Base-by-base conservation (phyloP, 2,888 invertebrate genomes). In the Chelonus formosanus region DNA sequence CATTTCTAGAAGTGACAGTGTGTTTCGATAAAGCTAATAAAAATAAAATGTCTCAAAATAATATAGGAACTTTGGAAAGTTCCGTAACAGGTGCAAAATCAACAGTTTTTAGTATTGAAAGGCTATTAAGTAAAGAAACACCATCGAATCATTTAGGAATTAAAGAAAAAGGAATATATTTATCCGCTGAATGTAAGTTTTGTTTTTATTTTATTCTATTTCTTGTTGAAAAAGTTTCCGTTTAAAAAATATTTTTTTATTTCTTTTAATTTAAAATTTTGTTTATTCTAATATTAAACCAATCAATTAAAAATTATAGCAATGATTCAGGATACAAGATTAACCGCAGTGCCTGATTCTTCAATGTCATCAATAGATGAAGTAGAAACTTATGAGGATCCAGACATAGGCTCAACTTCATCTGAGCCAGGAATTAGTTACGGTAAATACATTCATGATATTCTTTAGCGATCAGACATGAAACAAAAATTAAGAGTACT, bases 71-170 rank as follows among this genome's bases (percentile, higher is more conserved):
- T 40, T 66, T 69, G 57, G 73, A 59, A 35, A 73, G 72, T 45
- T 64, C 72, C 32, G 67, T 55, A 3, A 70, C 74, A 50, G 71
- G 65, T 65, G 61, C 75, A 3, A 78, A 72, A 69, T 68, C 74
- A 47, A 75, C 77, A 44, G 76, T 79, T n/a, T 82, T 82, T 63
- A 82, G 82, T 59, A 82, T 82, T 64, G 82, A 82, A 63, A 78
- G 82, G 71, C 70, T 82, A 47, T 70, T 82, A 59, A 72, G 70
- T 36, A 74, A 74, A 48, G 76, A 73, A 48, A 67, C 65, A 6
- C 67, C 54, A 67, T 68, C 8, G 70, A 73, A n/a, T 62, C 64
- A 70, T 20, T 62, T 53, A 45, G 67, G 66, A 6, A 48, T 67
- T 31, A 48, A 66, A 3, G 62, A 70, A 52, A 55, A 63, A n/a